Conservation (phyloP, 1,140 invertebrate species). For the Cydia fagiglandana region DNA sequence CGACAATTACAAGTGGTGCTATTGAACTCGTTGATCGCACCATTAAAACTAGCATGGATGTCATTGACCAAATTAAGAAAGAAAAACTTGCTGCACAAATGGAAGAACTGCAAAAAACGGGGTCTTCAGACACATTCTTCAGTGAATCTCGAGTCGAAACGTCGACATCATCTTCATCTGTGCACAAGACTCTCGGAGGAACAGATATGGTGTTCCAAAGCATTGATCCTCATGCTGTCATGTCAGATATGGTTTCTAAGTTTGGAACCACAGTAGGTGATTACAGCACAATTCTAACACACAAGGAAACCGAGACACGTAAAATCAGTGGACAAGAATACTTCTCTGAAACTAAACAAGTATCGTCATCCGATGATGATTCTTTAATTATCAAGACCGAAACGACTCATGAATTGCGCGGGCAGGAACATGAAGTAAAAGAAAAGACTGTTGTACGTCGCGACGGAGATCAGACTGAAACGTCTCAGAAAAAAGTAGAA, state of each 20-base stretch:
- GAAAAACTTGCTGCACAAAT: conserved; percentile 68
- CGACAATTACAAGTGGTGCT: conserved; percentile 71
- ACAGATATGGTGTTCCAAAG: conserved; percentile 67
- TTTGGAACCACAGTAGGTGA: conserved; percentile 57
- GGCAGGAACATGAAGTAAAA: conserved; percentile 75
- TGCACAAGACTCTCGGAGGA: conserved; percentile 68
- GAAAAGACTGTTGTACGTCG: conserved; percentile 71
- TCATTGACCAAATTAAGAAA: conserved; percentile 74
- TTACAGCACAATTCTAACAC: conserved; percentile 70
- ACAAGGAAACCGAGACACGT: conserved; percentile 75
- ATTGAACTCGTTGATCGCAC: conserved; percentile 72
- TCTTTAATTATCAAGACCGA: conserved; percentile 75
- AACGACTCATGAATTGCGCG: conserved; percentile 72
- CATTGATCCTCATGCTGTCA: conserved; percentile 67
- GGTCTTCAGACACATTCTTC: conserved; percentile 66
- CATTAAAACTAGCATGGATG: conserved; percentile 74
- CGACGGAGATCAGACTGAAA: conserved; percentile 74
- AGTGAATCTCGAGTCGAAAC: conserved; percentile 66
- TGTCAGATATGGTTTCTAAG: conserved; percentile 71
- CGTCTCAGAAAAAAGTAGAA: conserved; percentile 72
- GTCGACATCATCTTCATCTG: conserved; percentile 67
- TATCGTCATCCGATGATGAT: conserved; percentile 76
- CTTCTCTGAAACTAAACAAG: conserved; percentile 74
- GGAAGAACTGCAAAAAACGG: conserved; percentile 67
- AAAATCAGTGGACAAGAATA: conserved; percentile 77